phyloP scores from a whole-genome alignment of 2,888 invertebrate genomes.

The Dasysyrphus albostriatus region DNA sequence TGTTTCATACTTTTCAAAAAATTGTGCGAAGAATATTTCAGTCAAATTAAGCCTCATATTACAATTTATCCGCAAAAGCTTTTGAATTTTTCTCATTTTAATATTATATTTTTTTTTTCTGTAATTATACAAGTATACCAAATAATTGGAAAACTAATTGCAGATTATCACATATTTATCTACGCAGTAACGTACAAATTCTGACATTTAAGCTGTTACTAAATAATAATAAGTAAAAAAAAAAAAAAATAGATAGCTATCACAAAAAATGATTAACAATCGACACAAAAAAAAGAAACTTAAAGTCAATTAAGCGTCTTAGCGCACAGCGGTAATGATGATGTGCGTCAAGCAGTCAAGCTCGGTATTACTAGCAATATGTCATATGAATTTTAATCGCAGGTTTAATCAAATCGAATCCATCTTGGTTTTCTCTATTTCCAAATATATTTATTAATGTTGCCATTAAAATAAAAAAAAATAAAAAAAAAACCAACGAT shows the following conservation, averaged over 20 bases:
- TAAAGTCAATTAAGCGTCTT: constrained; percentile 5
- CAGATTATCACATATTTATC: constrained; percentile 14
- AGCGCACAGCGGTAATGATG: background rate
- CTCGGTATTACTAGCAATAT: background rate
- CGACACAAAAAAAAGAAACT: constrained; percentile 4
- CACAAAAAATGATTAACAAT: constrained; percentile 4
- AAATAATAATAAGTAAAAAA: background rate
- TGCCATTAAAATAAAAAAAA: constrained; percentile 27
- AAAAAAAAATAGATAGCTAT: background rate
- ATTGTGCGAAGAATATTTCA: too few relatives aligned
- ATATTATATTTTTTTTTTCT: too few relatives aligned
- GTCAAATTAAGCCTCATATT: too few relatives aligned
- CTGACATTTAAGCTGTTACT: constrained; percentile 24
- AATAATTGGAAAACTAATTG: background rate
- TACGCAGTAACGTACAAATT: background rate
- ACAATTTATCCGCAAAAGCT: too few relatives aligned
- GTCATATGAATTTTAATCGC: constrained; percentile 60
- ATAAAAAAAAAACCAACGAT: background rate
- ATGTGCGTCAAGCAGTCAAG: constrained; percentile 62
- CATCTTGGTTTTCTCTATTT: constrained; percentile 54
- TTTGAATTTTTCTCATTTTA: too few relatives aligned
- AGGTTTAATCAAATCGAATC: constrained; percentile 62
- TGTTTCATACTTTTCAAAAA: too few relatives aligned
- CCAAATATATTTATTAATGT: constrained; percentile 31
- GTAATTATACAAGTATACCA: too few relatives aligned